phyloP scores from a whole-genome alignment of 2,797 vertebrate genomes.

The Mus minutoides region DNA sequence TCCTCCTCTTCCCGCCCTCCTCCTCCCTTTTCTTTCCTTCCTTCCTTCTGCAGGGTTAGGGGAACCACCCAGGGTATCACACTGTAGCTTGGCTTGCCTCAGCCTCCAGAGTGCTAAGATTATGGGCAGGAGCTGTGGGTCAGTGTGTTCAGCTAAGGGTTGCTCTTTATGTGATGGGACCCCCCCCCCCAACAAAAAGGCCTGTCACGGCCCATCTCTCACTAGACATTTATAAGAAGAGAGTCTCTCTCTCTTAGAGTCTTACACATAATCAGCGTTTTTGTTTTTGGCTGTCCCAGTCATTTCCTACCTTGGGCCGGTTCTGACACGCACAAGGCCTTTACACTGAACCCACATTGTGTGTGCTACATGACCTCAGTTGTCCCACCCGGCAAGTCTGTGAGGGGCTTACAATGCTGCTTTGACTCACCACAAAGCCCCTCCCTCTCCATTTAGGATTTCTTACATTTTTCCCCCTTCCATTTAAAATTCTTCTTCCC shows the following conservation, averaged over 20 bases:
- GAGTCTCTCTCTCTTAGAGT: constrained; percentile 57
- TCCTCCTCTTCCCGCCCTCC: background rate
- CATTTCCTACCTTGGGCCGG: constrained; percentile 74
- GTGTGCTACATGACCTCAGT: constrained; percentile 34
- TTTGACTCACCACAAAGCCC: constrained; percentile 64
- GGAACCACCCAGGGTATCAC: background rate
- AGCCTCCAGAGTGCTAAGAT: background rate
- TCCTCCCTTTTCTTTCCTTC: background rate
- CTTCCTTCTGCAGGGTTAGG: background rate
- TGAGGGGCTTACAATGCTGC: constrained; percentile 61
- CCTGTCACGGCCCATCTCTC: constrained; percentile 71
- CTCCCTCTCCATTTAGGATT: constrained; percentile 56
- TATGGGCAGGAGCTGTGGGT: background rate
- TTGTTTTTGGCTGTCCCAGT: constrained; percentile 14
- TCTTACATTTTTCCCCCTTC: constrained; percentile 69
- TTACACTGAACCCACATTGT: constrained; percentile 45
- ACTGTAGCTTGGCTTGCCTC: background rate
- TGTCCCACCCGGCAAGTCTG: constrained; percentile 64
- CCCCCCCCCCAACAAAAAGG: background rate
- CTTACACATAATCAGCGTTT: constrained; percentile 71
- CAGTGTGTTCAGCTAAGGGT: background rate
- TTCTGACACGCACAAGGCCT: constrained; percentile 40
- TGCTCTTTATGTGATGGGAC: background rate
- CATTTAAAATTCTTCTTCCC: constrained; percentile 74
- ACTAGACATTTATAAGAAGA: constrained; percentile 56